Conservation (phyloP, 92 coral and sea anemone genomes). For the Chrysogorgia sp. region DNA sequence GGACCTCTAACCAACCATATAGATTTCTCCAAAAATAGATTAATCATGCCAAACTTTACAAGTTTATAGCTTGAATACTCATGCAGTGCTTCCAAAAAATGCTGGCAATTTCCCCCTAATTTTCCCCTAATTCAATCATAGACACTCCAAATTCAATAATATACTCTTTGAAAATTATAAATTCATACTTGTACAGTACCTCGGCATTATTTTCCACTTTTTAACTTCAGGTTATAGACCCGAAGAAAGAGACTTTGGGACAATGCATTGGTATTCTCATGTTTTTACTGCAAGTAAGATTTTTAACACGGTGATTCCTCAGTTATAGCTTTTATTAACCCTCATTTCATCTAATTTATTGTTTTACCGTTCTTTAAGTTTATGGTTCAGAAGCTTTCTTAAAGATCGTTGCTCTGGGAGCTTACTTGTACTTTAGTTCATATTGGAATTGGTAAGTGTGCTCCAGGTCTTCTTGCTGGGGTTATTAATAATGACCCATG, state of each 20-base stretch:
- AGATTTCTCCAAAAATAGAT: background rate
- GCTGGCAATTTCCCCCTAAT: no score
- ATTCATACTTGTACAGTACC: no score
- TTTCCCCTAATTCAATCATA: no score
- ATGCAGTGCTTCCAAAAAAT: no score
- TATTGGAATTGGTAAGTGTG: slow-evolving; percentile 86
- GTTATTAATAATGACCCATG: no score
- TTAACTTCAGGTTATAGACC: background rate
- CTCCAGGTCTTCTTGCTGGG: no score
- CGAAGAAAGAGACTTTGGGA: slow-evolving; percentile 6
- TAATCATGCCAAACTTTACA: background rate
- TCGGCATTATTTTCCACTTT: background rate
- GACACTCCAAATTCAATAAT: no score
- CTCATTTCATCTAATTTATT: background rate
- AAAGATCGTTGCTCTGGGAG: slow-evolving; percentile 80
- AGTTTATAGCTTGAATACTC: no score
- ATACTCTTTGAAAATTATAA: no score
- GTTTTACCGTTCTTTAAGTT: slow-evolving; percentile 47
- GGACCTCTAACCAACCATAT: no score
- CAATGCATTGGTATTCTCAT: slow-evolving; percentile 17
- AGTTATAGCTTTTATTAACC: background rate
- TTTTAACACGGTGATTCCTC: background rate
- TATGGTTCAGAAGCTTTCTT: slow-evolving; percentile 83
- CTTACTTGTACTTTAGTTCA: slow-evolving; percentile 70
- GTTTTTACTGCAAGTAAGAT: slow-evolving; percentile 28